Evolutionary conservation across 1,140 invertebrate species (phyloP), one percentile per base, ranked within the genome.

Genomic region (Dreissena polymorpha): DNA sequence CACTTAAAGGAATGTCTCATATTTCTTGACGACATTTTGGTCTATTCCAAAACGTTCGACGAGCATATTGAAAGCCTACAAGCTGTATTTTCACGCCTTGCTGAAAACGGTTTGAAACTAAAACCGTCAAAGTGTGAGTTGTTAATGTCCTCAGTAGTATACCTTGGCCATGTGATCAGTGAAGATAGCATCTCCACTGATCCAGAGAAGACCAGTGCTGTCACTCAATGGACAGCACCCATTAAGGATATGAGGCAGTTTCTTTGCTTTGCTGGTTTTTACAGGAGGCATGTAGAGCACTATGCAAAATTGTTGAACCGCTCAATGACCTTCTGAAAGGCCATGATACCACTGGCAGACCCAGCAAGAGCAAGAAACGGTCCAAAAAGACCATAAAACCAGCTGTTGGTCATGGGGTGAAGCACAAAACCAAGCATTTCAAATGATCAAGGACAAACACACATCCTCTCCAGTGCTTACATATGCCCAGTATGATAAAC

Each of bases 401-500:
- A n/a, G 64, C 39, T 13, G 63, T 18, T 78, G 75, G 64, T 23
- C 27, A 49, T 78, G 75, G 75, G 63, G 75, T 29, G 14, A 77
- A 13, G 16, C 23, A n/a, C 75, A 78, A 67, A 16, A 65, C n/a
- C 8, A 49, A 53, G 64, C 29, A 23, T 67, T 65, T 49, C 18
- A 70, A 29, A 70, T 14, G 18, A 29, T 70, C 14, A 50, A 39
- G n/a, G 39, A 70, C 13, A 70, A 49, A n/a, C n/a, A n/a, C 21
- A 70, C 51, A 70, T 14, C 23, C 29, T 53, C 23, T 57, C 64
- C 68, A 21, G 16, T 53, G 21, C 64, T 29, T 23, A 50, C 29
- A 16, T 55, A 53, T 16, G 55, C 88, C 8, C 60, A 85, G 57
- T 77, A 67, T 25, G 60, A 68, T n/a, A 64, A 75, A n/a, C 85